These are phyloP conservation scores for Peromyscus nudipes DNA, from an alignment of 2,797 vertebrate genomes.

Conservation along the genomic window DNA sequence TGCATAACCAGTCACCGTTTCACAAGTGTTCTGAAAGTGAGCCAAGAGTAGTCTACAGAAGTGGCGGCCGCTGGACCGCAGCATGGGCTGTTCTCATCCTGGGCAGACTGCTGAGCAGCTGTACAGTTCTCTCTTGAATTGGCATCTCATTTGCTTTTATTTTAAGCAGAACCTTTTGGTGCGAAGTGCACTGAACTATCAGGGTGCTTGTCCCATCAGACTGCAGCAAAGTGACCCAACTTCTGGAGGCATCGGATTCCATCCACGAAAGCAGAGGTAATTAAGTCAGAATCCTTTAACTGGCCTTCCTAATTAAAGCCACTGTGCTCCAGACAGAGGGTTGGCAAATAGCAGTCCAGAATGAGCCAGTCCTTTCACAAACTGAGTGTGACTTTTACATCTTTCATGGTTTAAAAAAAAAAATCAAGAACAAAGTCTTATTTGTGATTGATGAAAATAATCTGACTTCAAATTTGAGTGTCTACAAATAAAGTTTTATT, in stretches of 20 bases:
- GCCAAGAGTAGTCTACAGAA: conserved; percentile 68
- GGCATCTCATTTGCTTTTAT: conserved; percentile 70
- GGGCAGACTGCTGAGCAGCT: conserved; percentile 19
- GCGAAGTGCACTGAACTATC: conserved; percentile 25
- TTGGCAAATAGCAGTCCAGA: not conserved
- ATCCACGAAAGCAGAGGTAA: not conserved
- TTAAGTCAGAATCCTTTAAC: not conserved
- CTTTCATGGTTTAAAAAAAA: not conserved
- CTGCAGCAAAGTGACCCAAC: not conserved
- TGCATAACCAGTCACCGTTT: conserved; percentile 71
- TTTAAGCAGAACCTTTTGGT: conserved; percentile 69
- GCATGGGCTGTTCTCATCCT: conserved; percentile 39
- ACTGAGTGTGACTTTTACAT: not conserved
- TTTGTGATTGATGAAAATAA: conserved; percentile 1
- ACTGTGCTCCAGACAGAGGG: not conserved
- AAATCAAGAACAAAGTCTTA: not conserved
- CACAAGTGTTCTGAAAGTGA: conserved; percentile 47
- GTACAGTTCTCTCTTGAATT: conserved; percentile 69
- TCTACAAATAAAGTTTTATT: not conserved
- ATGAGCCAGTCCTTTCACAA: not conserved
- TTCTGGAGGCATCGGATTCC: not conserved
- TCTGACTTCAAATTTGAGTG: not conserved
- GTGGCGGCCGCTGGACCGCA: not conserved
- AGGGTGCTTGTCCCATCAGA: not conserved
- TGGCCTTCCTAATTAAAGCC: not conserved